These are phyloP conservation scores for Platichthys stellatus DNA, from an alignment of 2,113 vertebrate species.

Conservation along the genomic window DNA sequence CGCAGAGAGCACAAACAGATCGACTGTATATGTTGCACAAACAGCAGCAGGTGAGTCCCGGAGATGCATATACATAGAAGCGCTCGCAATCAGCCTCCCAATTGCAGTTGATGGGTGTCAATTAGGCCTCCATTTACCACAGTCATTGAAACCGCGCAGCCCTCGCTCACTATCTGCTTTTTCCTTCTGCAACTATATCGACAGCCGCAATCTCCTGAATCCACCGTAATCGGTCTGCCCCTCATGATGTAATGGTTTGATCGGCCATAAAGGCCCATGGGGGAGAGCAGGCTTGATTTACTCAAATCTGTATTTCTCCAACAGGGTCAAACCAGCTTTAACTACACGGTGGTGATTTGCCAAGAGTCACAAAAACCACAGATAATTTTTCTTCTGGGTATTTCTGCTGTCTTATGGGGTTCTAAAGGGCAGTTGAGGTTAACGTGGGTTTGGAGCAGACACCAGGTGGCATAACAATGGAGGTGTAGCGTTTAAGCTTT, in stretches of 20 bases:
- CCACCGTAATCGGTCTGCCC: constrained; percentile 32
- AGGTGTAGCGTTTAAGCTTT: background rate
- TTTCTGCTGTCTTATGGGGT: background rate
- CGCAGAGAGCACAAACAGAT: constrained; percentile 18
- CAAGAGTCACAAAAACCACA: constrained; percentile 18
- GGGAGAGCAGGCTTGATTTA: constrained; percentile 30
- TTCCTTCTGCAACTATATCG: constrained; percentile 32
- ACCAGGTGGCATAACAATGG: background rate
- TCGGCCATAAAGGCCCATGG: constrained; percentile 31
- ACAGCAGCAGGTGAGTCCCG: constrained; percentile 23
- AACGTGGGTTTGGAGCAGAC: background rate
- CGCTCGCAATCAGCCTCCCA: constrained; percentile 34
- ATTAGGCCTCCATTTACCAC: constrained; percentile 57
- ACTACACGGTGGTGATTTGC: constrained; percentile 25
- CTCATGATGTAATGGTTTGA: constrained; percentile 52
- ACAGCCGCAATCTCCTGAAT: constrained; percentile 46
- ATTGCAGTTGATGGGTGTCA: constrained; percentile 50
- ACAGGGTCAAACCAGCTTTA: constrained; percentile 34
- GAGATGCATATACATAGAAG: constrained; percentile 35
- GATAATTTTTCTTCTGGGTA: background rate
- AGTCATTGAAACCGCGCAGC: constrained; percentile 40
- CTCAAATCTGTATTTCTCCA: constrained; percentile 35
- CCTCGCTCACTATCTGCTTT: constrained; percentile 42
- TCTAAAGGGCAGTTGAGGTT: background rate
- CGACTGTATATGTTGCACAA: constrained; percentile 17